Evolutionary conservation across 2,888 invertebrate genomes (phyloP), one percentile per base, ranked within the genome.

Genomic region (Anorthoa munda): DNA sequence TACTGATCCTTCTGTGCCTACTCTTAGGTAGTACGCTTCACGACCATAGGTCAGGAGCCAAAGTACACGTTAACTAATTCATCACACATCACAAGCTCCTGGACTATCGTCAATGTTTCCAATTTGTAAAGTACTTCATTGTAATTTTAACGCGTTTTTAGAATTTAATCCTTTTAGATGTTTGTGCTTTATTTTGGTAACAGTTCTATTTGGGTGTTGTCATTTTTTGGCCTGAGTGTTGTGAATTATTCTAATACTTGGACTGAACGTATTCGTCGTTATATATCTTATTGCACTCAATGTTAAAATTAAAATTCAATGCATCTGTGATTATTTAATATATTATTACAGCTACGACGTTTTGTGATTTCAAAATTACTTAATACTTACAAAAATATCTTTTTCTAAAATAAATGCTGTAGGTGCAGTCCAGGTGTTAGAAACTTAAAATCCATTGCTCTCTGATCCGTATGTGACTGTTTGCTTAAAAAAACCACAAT

Each of bases 1-100:
- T 96, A 96, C 96, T 96, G 96, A 96, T 94, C 95, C 95, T 94
- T 95, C 95, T 95, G 96, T 96, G 96, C 96, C 96, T 96, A 94
- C 92, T 95, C 79, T 89, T 95, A 93, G 85, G 87, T 83, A 86
- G 83, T 87, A 85, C 82, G 86, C 86, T 88, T 87, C 85, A 76
- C 75, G 86, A 77, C 83, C 83, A 85, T 90, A 88, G 84, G 60
- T 76, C 86, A 77, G 85, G 88, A 88, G 89, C 72, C 83, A 66
- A 70, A 69, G 65, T 78, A 81, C 78, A 75, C 72, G 39, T 75
- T 74, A 72, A 79, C 72, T 45, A 73, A 75, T 75, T 82, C 66
- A 77, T 85, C 83, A 75, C 69, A 81, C 70, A 71, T 79, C 67
- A 65, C 70, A 68, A 72, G 85, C 88, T 89, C 88, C 85, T 85